Conservation (phyloP, 2,113 vertebrate species). For the Hucho hucho region DNA sequence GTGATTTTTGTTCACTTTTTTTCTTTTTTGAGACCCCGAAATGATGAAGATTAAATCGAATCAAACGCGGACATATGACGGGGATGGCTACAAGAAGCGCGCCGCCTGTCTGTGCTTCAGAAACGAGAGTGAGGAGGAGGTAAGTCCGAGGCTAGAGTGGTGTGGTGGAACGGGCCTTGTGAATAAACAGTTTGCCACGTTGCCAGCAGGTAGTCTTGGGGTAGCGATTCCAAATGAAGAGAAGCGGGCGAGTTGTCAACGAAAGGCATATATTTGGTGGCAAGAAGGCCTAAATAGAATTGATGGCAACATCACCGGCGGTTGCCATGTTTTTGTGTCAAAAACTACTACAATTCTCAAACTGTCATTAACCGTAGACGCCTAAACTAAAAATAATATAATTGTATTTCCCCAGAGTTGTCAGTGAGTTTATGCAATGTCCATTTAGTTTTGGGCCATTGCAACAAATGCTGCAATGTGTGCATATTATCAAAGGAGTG, state of each 20-base stretch:
- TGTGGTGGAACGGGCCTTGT: conserved; percentile 42
- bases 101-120: conserved; percentile 97
- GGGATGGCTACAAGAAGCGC: conserved; percentile 96
- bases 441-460: too few species aligned
- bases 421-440: too few species aligned
- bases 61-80: conserved; percentile 97
- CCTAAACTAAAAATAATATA: too few species aligned
- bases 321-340: too few species aligned
- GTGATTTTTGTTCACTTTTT: conserved; percentile 52
- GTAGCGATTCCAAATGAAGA: neutral
- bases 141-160: conserved; percentile 65
- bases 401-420: too few species aligned
- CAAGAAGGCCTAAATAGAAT: neutral
- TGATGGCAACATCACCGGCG: neutral
- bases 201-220: neutral
- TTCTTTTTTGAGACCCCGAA: conserved; percentile 49
- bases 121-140: conserved; percentile 93
- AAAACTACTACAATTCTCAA: too few species aligned
- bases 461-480: too few species aligned
- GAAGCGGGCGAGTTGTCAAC: conserved; percentile 41
- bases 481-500: too few species aligned
- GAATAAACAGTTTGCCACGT: conserved; percentile 38
- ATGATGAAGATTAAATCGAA: conserved; percentile 99
- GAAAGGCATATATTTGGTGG: conserved; percentile 28
- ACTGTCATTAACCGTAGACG: too few species aligned